These are phyloP conservation scores for Argyrosomus regius DNA, from an alignment of 2,797 vertebrate genomes.

Conservation along the genomic window DNA sequence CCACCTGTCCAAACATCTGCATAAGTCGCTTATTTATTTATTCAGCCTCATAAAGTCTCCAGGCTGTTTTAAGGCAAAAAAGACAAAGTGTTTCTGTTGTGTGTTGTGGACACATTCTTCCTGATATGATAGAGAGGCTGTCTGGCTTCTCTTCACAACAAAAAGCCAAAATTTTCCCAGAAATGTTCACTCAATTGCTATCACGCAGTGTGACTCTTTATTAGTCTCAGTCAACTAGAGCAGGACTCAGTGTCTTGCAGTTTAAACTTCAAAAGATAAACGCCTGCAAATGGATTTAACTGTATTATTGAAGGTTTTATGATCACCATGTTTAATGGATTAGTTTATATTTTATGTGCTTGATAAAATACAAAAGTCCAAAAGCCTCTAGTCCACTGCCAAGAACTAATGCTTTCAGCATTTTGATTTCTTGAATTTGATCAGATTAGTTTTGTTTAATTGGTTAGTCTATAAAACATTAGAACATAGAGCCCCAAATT, in stretches of 20 bases:
- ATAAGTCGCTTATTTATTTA: slow-evolving; percentile 58
- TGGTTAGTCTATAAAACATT: background rate
- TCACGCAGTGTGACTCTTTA: background rate
- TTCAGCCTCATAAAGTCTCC: slow-evolving; percentile 43
- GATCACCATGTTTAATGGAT: background rate
- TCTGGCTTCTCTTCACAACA: slow-evolving; percentile 10
- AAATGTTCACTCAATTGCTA: background rate
- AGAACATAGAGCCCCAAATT: background rate
- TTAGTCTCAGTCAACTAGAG: slow-evolving; percentile 1
- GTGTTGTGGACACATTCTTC: slow-evolving; percentile 37
- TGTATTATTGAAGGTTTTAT: background rate
- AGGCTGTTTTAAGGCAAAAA: slow-evolving; percentile 2
- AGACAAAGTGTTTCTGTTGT: slow-evolving; percentile 29
- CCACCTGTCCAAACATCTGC: slow-evolving; percentile 81
- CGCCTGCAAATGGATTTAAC: background rate
- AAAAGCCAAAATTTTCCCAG: slow-evolving; percentile 4
- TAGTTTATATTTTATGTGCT: slow-evolving; percentile 1
- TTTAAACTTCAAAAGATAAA: slow-evolving; percentile 8
- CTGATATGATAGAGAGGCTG: slow-evolving; percentile 7
- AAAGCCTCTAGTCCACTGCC: slow-evolving; percentile 4
- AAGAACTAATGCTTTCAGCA: background rate
- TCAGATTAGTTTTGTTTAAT: background rate
- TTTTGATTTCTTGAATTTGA: background rate
- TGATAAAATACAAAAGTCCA: background rate
- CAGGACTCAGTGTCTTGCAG: background rate